These are phyloP conservation scores for Laticauda laticaudata DNA, from an alignment of 2,113 vertebrate genomes.

Conservation along the genomic window DNA sequence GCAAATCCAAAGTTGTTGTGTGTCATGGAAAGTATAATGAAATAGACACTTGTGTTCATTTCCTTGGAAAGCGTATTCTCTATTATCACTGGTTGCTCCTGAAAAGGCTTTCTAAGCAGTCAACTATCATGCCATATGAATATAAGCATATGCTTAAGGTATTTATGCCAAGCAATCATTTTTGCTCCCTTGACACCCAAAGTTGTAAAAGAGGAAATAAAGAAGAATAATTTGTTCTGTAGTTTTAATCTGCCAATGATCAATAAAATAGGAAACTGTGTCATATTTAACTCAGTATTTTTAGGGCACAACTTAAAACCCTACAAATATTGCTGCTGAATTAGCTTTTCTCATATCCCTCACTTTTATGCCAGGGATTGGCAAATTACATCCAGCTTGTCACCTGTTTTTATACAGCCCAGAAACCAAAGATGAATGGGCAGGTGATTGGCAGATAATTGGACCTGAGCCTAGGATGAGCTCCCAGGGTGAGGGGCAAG, in stretches of 20 bases:
- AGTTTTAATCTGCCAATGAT: neutral
- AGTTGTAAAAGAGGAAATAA: neutral
- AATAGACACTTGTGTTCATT: neutral
- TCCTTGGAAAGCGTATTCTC: neutral
- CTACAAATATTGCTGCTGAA: neutral
- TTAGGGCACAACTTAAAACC: neutral
- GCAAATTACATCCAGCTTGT: neutral
- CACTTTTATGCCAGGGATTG: neutral
- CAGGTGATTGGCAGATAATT: neutral
- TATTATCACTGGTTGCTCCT: neutral
- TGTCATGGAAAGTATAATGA: neutral
- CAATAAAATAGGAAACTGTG: neutral
- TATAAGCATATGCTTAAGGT: neutral
- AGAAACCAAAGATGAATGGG: neutral
- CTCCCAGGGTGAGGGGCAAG: neutral
- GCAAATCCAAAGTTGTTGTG: neutral
- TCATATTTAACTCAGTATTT: neutral
- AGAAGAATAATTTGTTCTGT: neutral
- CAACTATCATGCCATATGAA: neutral
- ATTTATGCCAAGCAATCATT: too few species aligned
- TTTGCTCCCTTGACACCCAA: neutral
- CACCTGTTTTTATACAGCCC: neutral
- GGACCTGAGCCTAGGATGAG: neutral
- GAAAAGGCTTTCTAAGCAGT: neutral
- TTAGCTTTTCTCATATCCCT: neutral